Evolutionary conservation across 92 coral and sea anemone genomes (phyloP), one percentile per base, ranked within the genome.

Genomic region (Palythoa heliodiscus): DNA sequence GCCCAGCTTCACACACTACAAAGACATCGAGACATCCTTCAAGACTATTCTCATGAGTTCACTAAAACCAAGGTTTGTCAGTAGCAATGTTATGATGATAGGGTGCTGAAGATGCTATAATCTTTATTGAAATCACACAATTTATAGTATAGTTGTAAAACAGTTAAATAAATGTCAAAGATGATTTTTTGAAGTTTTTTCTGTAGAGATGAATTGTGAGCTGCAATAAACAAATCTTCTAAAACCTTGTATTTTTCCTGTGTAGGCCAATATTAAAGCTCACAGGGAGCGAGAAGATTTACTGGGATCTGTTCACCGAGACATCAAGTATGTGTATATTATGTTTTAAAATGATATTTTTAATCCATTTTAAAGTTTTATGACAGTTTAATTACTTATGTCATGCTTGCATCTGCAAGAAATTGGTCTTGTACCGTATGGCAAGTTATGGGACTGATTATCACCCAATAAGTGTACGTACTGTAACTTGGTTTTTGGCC

Each of bases 1-100:
- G 93, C 98, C 15, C 99, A 96, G 84, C 94, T 96, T 63, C 99
- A 96, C 86, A 96, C 98, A 4, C 90, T 96, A 0, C 99, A 96
- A 78, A 94, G 99, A 88, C 99, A 96, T 86, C 88, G 99, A 71
- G 99, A 96, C 76, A 96, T 96, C 35, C 87, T 96, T 17, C 98
- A 96, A 87, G 99, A 95, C 38, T 96, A 96, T 76, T 96, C 99
- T 0, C 99, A 96, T 74, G 99, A 96, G 73, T 96, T 94, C 81
- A 89, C 99, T 22, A 96, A 96, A 81, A 96, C 98, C 25, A 96
- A 96, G 98, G 98, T 96, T 71, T 7, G 82, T 16, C 11, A 20
- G 0, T 3, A 38, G 6, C 50, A 43, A 6, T 43, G 3, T 47
- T 14, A 19, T 19, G 13, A 75, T 64, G 52, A 29, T 1, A 29